Evolutionary conservation across 1,140 invertebrate species (phyloP).

Genomic region (Musca domestica): DNA sequence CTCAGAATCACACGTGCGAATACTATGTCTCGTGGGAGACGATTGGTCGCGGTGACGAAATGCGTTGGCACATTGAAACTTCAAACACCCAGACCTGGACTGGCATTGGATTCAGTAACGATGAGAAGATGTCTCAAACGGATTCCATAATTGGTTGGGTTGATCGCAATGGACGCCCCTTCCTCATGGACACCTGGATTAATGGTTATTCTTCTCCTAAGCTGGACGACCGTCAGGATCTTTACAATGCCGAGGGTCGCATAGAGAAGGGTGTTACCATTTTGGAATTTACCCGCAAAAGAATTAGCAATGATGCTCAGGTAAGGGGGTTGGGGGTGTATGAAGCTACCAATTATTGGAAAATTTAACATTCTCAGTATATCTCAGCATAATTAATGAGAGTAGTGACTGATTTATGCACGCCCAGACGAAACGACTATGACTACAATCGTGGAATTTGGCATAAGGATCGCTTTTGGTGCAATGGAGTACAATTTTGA

Average conservation of each 20-base stretch:
- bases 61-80: conserved; percentile 85
- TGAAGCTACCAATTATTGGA: not conserved
- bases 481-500: too few species aligned
- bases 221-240: conserved; percentile 74
- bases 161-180: conserved; percentile 71
- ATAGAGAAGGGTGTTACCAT: conserved; percentile 76
- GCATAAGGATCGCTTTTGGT: too few species aligned
- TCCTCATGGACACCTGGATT: conserved; percentile 87
- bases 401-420: too few species aligned
- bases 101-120: conserved; percentile 87
- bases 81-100: conserved; percentile 84
- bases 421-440: too few species aligned
- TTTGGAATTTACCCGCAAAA: conserved; percentile 75
- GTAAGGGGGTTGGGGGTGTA: conserved; percentile 35
- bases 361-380: conserved; percentile 26
- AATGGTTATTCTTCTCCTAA: conserved; percentile 73
- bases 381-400: too few species aligned
- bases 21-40: conserved; percentile 86
- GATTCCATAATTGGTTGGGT: conserved; percentile 80
- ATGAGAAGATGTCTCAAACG: conserved; percentile 71
- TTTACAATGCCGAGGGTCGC: conserved; percentile 68
- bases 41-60: conserved; percentile 68
- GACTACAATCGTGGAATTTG: too few species aligned
- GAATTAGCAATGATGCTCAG: conserved; percentile 73
- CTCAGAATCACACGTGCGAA: conserved; percentile 71